Evolutionary conservation across 2,797 vertebrate species (phyloP).

Genomic region (Rhyacichthys aspro): DNA sequence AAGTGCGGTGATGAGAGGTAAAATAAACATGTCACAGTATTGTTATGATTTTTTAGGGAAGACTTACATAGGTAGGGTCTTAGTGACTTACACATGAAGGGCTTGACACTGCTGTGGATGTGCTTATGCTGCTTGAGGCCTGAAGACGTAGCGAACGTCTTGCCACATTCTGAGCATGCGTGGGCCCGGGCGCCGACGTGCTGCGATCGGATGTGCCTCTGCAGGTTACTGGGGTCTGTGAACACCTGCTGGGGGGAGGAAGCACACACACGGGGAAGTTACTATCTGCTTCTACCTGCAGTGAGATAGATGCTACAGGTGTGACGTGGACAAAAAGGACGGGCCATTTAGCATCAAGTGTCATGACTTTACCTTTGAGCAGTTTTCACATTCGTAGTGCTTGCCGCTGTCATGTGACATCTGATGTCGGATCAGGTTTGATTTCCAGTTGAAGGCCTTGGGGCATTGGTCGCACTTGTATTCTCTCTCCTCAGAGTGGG

Average conservation of each 20-base stretch:
- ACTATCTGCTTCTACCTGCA: conserved; percentile 38
- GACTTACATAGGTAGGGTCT: conserved; percentile 88
- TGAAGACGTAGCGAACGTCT: conserved; percentile 99
- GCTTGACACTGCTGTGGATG: conserved; percentile 99
- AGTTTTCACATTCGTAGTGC: conserved; percentile 99
- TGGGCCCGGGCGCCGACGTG: conserved; percentile 97
- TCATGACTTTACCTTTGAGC: conserved; percentile 99
- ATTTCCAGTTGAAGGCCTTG: conserved; percentile 99
- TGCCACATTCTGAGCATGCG: conserved; percentile 98
- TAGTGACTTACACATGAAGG: conserved; percentile 99
- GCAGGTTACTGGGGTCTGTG: conserved; percentile 99
- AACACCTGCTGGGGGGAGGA: conserved; percentile 99
- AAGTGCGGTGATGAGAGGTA: conserved; percentile 32
- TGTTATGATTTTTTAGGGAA: conserved; percentile 74
- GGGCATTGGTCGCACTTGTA: conserved; percentile 99
- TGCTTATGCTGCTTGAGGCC: conserved; percentile 99
- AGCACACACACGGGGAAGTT: conserved; percentile 71
- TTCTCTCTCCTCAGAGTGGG: conserved; percentile 95
- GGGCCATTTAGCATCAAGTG: conserved; percentile 31
- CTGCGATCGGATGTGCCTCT: conserved; percentile 99
- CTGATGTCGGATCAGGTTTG: conserved; percentile 99
- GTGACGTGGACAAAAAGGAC: neutral
- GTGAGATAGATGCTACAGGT: neutral
- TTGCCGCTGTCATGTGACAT: conserved; percentile 99
- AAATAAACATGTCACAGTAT: conserved; percentile 65